phyloP scores from a whole-genome alignment of 1,140 invertebrate species.

The Drosophila trapezifrons region DNA sequence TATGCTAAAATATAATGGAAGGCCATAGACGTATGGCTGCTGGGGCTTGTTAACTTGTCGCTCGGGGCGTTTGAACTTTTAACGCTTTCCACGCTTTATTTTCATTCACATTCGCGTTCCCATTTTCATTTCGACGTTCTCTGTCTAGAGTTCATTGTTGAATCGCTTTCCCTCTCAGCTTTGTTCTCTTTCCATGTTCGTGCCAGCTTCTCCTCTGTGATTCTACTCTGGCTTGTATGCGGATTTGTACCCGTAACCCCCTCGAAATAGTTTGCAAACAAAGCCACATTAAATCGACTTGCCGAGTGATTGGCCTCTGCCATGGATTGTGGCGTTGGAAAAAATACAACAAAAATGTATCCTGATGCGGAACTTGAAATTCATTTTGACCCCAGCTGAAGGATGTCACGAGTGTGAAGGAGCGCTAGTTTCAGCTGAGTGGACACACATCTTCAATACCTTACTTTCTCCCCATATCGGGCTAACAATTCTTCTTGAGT shows the following conservation, averaged over 20 bases:
- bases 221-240: not conserved
- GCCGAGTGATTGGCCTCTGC: constrained; percentile 11
- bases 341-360: not conserved
- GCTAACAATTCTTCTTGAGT: constrained; percentile 13
- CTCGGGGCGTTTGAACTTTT: constrained; percentile 70
- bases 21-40: constrained; percentile 30
- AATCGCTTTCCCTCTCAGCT: constrained; percentile 44
- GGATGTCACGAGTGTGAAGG: not conserved
- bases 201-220: not conserved
- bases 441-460: not conserved
- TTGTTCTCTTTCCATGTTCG: constrained; percentile 24
- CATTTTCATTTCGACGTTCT: constrained; percentile 54
- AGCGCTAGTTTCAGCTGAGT: constrained; percentile 15
- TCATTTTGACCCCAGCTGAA: not conserved
- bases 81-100: constrained; percentile 48
- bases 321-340: not conserved
- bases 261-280: constrained; percentile 37
- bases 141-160: constrained; percentile 64
- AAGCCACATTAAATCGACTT: constrained; percentile 56
- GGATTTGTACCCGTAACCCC: constrained; percentile 3
- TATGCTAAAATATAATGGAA: constrained; percentile 9
- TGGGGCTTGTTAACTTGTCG: constrained; percentile 57
- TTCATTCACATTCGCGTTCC: constrained; percentile 16
- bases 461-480: constrained; percentile 44
- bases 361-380: not conserved